phyloP scores from a whole-genome alignment of 2,888 invertebrate species.

The Drosophila anomalata region DNA sequence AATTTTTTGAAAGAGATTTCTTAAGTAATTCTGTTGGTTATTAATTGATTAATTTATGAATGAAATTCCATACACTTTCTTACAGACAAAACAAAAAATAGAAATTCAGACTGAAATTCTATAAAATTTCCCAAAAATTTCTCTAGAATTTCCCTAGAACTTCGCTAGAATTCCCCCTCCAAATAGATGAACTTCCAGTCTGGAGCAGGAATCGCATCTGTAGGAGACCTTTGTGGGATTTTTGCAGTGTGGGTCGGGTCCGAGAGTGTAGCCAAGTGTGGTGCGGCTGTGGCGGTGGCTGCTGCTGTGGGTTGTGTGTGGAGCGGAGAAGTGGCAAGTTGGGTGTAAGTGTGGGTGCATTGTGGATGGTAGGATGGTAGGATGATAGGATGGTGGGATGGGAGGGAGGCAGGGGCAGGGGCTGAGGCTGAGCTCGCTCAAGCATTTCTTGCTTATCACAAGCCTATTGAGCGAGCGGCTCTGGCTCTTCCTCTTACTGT shows the following conservation, averaged over 20 bases:
- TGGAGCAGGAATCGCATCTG: background rate
- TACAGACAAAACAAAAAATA: too few species aligned
- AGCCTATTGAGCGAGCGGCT: constrained; percentile 71
- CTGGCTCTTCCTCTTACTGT: constrained; percentile 16
- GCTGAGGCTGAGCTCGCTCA: constrained; percentile 32
- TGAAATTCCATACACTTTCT: too few species aligned
- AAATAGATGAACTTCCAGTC: background rate
- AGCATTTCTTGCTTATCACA: constrained; percentile 70
- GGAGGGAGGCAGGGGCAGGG: background rate
- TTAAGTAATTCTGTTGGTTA: too few species aligned
- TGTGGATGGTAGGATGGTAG: constrained; percentile 40
- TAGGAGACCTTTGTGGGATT: background rate
- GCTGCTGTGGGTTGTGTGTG: background rate
- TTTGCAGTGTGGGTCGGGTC: constrained; percentile 20
- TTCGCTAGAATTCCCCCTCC: too few species aligned
- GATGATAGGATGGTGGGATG: background rate
- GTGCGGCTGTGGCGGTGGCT: constrained; percentile 1
- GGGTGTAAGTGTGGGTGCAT: constrained; percentile 47
- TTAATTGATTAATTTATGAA: too few species aligned
- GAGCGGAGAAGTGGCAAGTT: constrained; percentile 1
- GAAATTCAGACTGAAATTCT: too few species aligned
- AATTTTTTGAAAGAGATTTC: too few species aligned
- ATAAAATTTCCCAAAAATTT: too few species aligned
- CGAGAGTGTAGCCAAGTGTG: constrained; percentile 10
- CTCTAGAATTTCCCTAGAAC: too few species aligned